phyloP scores from a whole-genome alignment of 1,140 invertebrate species.

The Pseudoatta argentina region DNA sequence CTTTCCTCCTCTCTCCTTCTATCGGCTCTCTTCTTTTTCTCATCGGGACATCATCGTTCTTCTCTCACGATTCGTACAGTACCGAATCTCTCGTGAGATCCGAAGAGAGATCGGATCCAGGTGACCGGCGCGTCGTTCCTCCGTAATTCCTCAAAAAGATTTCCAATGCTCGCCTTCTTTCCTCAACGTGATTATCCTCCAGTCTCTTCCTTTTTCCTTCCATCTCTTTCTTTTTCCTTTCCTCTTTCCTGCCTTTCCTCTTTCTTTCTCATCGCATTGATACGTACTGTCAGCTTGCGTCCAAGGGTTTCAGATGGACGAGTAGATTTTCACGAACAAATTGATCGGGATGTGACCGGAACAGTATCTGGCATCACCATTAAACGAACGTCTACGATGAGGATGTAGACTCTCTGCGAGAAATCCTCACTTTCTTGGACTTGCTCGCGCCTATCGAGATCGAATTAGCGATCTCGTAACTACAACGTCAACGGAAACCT shows the following conservation, averaged over 20 bases:
- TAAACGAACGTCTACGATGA: conserved; percentile 26
- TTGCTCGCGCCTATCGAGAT: conserved; percentile 25
- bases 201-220: background rate
- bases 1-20: conserved; percentile 49
- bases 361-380: conserved; percentile 40
- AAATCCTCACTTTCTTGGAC: conserved; percentile 45
- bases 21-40: conserved; percentile 24
- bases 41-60: conserved; percentile 43
- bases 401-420: background rate
- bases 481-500: background rate
- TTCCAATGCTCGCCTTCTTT: conserved; percentile 37
- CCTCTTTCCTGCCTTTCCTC: background rate
- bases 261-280: conserved; percentile 22
- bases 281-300: conserved; percentile 20
- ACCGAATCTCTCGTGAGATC: conserved; percentile 30
- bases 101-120: conserved; percentile 32
- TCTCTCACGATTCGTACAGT: conserved; percentile 32
- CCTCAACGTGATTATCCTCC: conserved; percentile 1
- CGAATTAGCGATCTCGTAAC: conserved; percentile 28
- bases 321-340: conserved; percentile 69
- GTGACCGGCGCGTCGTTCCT: conserved; percentile 39
- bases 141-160: conserved; percentile 59
- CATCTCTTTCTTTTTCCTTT: background rate
- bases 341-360: conserved; percentile 61
- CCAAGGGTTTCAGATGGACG: conserved; percentile 55